Percentiles rank a stretch among this genome's conserved stretches.
Conservation (phyloP, 2,888 invertebrate species). For the Pandemis heparana region DNA sequence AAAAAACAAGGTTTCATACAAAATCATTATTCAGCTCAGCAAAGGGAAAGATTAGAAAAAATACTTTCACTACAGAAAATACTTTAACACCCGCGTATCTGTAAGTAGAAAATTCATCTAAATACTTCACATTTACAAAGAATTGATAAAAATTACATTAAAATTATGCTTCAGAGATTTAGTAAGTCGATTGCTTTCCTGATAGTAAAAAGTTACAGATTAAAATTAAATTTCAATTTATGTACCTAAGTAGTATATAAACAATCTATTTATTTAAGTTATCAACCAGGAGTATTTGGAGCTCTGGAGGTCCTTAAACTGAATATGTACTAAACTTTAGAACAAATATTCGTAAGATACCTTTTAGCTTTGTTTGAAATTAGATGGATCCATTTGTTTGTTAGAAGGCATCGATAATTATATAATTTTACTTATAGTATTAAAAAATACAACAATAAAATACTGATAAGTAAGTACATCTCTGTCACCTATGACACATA, state of each 20-base stretch:
- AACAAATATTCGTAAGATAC: too few species aligned
- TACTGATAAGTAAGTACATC: not conserved
- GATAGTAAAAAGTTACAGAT: too few species aligned
- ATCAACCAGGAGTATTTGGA: too few species aligned
- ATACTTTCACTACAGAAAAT: not conserved
- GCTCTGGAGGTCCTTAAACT: too few species aligned
- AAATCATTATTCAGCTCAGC: not conserved
- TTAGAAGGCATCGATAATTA: too few species aligned
- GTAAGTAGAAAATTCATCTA: conserved; percentile 28
- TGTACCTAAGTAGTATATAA: too few species aligned
- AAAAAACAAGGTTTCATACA: not conserved
- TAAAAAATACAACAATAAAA: not conserved
- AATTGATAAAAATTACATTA: not conserved
- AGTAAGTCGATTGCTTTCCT: too few species aligned
- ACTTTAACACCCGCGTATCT: not conserved
- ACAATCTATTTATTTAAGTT: too few species aligned
- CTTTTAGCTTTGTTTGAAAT: too few species aligned
- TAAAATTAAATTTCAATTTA: too few species aligned
- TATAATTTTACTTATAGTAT: too few species aligned
- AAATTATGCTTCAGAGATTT: not conserved
- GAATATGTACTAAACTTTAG: too few species aligned
- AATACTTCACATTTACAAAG: conserved; percentile 21
- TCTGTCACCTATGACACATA: not conserved
- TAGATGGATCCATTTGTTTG: not conserved
- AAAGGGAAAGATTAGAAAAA: not conserved